Base-by-base conservation (phyloP, 2,888 invertebrate genomes). In the Bellardia bayeri region DNA sequence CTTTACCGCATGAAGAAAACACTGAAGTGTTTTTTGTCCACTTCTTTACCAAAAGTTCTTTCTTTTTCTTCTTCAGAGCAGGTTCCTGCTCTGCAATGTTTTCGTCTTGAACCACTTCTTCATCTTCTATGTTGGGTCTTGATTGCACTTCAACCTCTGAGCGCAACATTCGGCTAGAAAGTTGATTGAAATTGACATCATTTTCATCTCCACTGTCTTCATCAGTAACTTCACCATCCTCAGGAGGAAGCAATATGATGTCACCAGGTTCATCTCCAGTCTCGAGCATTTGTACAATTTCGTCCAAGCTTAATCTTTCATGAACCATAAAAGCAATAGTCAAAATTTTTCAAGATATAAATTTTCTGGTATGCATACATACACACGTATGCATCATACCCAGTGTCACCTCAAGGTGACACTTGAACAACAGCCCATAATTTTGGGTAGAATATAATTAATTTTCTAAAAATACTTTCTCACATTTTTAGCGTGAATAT, bases 221-320 rank as follows among this genome's bases (percentile, higher is more conserved):
- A n/a, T 86, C 87, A 54, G 81, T 87, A 33, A 85, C 88, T 74
- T 45, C 68, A 66, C 74, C 89, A 88, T 89, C 86, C 64, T 87
- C 88, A 40, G 86, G 84, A 86, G 85, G 88, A 83, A 85, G 82
- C 69, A 88, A 88, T 69, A 86, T 80, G 76, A 87, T 87, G 45
- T 87, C 86, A 33, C 66, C 82, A 61, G 75, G 72, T 74, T 82
- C 85, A 14, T 85, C 75, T 58, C 33, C 88, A 54, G 51, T 45
- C 14, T 82, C 37, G 72, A 87, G 81, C 66, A 69, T 82, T 45
- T 78, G 72, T 45, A 51, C 14, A 88, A 88, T 88, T 51, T 85
- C 85, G 75, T 79, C 68, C 78, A 86, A 86, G 11, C 61, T 85
- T 80, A 86, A 66, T 23, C 23, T 23, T 23, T 23, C 23, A 23